phyloP scores from a whole-genome alignment of 2,888 invertebrate species.

The Therioaphis trifolii region DNA sequence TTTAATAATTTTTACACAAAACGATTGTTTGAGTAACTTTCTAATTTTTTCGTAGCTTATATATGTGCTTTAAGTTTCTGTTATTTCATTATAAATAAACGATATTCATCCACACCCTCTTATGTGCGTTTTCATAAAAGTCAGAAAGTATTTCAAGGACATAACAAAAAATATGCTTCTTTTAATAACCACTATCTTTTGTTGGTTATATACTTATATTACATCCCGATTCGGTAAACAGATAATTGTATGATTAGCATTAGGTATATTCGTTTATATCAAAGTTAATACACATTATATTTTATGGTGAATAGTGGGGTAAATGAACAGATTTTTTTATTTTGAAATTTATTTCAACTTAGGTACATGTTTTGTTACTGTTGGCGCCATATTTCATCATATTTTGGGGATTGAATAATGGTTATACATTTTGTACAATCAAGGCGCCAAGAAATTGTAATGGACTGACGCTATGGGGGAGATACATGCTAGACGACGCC shows the following conservation, averaged over 20 bases:
- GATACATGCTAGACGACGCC: slow-evolving; percentile 22
- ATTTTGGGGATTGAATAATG: background rate
- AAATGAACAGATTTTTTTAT: background rate
- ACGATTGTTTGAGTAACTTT: slow-evolving; percentile 5
- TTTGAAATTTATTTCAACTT: background rate
- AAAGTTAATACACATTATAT: background rate
- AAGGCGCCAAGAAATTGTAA: background rate
- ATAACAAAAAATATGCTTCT: slow-evolving; percentile 6
- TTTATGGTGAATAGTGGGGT: background rate
- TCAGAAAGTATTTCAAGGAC: slow-evolving; percentile 34
- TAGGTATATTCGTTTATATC: background rate
- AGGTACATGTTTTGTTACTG: too few species aligned
- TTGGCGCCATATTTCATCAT: background rate
- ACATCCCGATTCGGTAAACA: background rate
- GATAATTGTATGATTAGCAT: background rate
- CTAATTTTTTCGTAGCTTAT: background rate
- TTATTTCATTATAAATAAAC: slow-evolving; percentile 15
- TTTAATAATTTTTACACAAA: background rate
- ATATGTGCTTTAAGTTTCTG: background rate
- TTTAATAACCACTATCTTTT: slow-evolving; percentile 17
- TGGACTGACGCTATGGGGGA: background rate
- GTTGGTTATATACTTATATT: slow-evolving; percentile 5
- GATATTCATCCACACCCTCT: slow-evolving; percentile 13
- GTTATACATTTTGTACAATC: background rate
- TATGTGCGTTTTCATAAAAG: background rate